These are phyloP conservation scores for Macrotrachela quadricornifera DNA, from an alignment of 1,140 invertebrate species.

Conservation along the genomic window DNA sequence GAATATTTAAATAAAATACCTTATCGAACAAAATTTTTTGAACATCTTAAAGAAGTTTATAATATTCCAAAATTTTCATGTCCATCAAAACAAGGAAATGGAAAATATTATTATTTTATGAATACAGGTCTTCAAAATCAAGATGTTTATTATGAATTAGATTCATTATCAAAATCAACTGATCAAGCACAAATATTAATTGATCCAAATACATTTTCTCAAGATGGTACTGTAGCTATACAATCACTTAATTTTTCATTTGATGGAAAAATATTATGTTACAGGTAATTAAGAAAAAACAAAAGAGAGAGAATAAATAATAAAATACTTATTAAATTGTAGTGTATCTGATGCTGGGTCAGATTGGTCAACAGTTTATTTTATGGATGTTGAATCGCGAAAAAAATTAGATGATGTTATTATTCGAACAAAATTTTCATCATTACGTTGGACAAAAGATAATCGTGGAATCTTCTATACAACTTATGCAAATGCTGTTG, in stretches of 20 bases:
- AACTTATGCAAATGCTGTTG: conserved; percentile 38
- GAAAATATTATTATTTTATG: conserved; percentile 64
- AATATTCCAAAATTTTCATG: conserved; percentile 84
- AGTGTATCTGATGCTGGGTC: neutral
- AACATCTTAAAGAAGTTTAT: conserved; percentile 62
- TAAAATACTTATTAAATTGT: neutral
- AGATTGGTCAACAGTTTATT: conserved; percentile 8
- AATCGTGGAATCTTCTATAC: conserved; percentile 83
- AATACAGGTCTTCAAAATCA: conserved; percentile 92
- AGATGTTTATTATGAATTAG: conserved; percentile 76
- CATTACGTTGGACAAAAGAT: conserved; percentile 78
- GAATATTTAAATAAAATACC: conserved; percentile 60
- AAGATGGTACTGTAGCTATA: conserved; percentile 75
- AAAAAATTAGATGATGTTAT: conserved; percentile 43
- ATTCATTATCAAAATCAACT: conserved; percentile 38
- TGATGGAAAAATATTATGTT: conserved; percentile 39
- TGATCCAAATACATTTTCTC: conserved; percentile 73
- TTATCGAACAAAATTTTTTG: conserved; percentile 30
- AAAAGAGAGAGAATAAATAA: neutral
- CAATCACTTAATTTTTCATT: conserved; percentile 59
- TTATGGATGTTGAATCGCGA: neutral
- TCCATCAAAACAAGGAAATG: conserved; percentile 45
- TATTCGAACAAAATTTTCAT: conserved; percentile 70
- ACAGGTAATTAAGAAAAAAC: conserved; percentile 58
- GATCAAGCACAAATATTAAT: conserved; percentile 65